Percentiles rank a stretch among this genome's conserved stretches.
phyloP scores from a whole-genome alignment of 2,113 vertebrate species.

The Solea senegalensis region DNA sequence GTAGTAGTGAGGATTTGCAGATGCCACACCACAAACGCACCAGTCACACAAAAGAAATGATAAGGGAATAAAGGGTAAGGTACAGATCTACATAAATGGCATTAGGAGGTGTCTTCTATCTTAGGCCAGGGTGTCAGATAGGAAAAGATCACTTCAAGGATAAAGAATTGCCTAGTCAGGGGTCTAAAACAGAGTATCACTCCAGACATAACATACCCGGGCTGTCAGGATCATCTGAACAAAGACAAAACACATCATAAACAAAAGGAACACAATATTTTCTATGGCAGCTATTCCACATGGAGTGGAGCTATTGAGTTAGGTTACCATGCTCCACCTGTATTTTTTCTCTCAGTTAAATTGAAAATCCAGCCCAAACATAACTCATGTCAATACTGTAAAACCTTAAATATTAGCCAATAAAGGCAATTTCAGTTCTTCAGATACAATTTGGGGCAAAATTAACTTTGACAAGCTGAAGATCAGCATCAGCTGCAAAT shows the following conservation, averaged over 20 bases:
- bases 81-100: conserved; percentile 9
- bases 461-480: background rate
- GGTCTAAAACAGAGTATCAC: conserved; percentile 67
- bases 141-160: conserved; percentile 43
- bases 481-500: background rate
- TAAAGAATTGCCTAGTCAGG: conserved; percentile 38
- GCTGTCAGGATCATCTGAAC: conserved; percentile 79
- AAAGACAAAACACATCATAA: conserved; percentile 77
- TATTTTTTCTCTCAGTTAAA: conserved; percentile 51
- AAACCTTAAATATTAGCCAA: background rate
- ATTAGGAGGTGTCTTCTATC: conserved; percentile 43
- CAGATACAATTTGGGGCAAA: background rate
- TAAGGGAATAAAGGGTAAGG: conserved; percentile 31
- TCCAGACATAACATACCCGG: conserved; percentile 80
- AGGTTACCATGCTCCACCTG: conserved; percentile 43
- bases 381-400: background rate
- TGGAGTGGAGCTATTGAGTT: conserved; percentile 66
- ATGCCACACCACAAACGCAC: conserved; percentile 43
- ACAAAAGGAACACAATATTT: conserved; percentile 64
- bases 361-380: conserved; percentile 54
- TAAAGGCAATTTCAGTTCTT: background rate
- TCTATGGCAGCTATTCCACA: conserved; percentile 76
- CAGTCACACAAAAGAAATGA: conserved; percentile 59
- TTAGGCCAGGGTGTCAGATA: conserved; percentile 47
- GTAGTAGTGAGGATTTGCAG: conserved; percentile 16